phyloP scores from a whole-genome alignment of 2,888 invertebrate species.

The Calliopum simillimum region DNA sequence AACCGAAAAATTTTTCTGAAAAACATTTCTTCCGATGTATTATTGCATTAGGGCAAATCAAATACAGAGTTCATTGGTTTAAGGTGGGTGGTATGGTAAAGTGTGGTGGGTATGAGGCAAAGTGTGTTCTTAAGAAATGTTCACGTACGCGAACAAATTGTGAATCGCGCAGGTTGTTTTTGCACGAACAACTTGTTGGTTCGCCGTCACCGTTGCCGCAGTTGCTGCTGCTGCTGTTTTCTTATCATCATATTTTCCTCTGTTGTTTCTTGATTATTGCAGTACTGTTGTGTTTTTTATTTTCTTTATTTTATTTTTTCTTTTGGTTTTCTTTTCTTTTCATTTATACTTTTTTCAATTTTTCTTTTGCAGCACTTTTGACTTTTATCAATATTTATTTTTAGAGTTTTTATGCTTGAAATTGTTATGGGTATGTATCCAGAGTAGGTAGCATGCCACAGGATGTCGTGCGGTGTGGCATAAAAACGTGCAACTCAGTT shows the following conservation, averaged over 20 bases:
- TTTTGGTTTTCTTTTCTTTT: background rate
- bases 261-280: background rate
- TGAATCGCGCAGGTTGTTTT: conserved; percentile 20
- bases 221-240: conserved; percentile 14
- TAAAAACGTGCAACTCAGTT: too few species aligned
- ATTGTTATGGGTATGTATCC: background rate
- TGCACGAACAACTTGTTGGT: conserved; percentile 32
- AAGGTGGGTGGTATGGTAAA: too few species aligned
- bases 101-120: too few species aligned
- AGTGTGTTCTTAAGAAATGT: conserved; percentile 4
- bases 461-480: too few species aligned
- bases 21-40: too few species aligned
- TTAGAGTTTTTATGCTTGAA: conserved; percentile 1
- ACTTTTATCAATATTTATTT: conserved; percentile 23
- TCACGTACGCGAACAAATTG: conserved; percentile 28
- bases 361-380: background rate
- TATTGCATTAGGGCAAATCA: too few species aligned
- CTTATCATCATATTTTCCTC: conserved; percentile 1
- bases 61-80: too few species aligned
- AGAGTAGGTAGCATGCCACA: too few species aligned
- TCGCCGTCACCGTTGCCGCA: background rate
- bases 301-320: background rate
- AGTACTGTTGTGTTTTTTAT: background rate
- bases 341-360: too few species aligned
- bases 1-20: too few species aligned